Base-by-base conservation (phyloP, 2,888 invertebrate genomes). In the Atrina japonica region DNA sequence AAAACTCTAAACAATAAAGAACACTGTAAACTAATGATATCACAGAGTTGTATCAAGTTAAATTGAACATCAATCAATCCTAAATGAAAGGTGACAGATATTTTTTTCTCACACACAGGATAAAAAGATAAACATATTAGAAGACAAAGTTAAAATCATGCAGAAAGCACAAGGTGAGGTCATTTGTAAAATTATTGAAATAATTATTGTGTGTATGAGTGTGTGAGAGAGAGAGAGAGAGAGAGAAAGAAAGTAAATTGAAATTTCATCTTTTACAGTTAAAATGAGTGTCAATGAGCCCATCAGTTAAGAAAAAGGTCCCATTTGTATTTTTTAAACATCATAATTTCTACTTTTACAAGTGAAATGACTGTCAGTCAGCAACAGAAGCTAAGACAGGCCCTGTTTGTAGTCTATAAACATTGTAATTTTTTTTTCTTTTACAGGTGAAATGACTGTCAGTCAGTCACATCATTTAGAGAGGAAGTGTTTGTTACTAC, bases 81-180 rank as follows among this genome's bases (percentile, higher is more conserved):
- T 35, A 35, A 11, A 7, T 35, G 11, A 35, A 35, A 5, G 11
- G 11, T 35, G 35, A 35, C 35, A 11, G 6, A 35, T 35, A 11
- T 5, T 45, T 60, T 63, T 56, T 25, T 45, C 59, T 59, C 18
- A 49, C 23, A 73, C 71, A 64, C 47, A 88, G 86, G 88, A 89
- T 66, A 86, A 84, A 58, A 86, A 80, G 66, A 83, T 89, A 23
- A 80, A 78, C 64, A 79, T 88, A 9, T 66, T 88, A 52, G 86
- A 88, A 74, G 88, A 89, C 25, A 89, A 88, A 75, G 73, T 88
- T 3, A 82, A 75, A 43, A 82, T 89, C 9, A 55, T 88, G 35
- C 81, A 87, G 70, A 85, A 83, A 75, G 76, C 83, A 11, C 80
- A 80, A 79, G 84, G 83, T 82, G 76, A 73, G 23, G 7, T 3